These are phyloP conservation scores for Montipora cactus DNA, from an alignment of 64 coral and sea anemone genomes.

Conservation along the genomic window DNA sequence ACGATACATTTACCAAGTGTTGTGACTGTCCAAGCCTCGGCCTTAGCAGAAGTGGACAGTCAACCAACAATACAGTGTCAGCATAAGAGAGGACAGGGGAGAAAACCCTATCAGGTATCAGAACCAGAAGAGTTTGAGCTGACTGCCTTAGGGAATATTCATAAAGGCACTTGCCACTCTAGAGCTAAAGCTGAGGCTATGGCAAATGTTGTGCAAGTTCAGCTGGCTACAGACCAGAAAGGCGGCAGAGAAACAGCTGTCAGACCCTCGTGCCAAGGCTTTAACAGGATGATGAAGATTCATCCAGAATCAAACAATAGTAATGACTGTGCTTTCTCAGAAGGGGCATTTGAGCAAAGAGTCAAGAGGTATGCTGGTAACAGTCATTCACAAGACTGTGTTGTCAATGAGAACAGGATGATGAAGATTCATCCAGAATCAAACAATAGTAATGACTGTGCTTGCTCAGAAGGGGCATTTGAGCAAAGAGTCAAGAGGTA, in stretches of 20 bases:
- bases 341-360: not conserved
- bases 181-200: constrained; percentile 50
- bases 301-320: not conserved
- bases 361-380: constrained; percentile 19
- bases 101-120: not conserved
- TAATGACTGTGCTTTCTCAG: constrained; percentile 6
- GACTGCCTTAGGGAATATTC: constrained; percentile 54
- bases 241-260: not conserved
- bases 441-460: not conserved
- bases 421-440: not conserved
- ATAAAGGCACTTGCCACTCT: constrained; percentile 9
- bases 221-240: constrained; percentile 53
- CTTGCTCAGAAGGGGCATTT: not conserved
- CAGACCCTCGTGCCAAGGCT: not conserved
- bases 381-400: not conserved
- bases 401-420: constrained; percentile 15
- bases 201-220: constrained; percentile 61
- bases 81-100: constrained; percentile 22
- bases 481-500: constrained; percentile 27
- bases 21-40: constrained; percentile 83
- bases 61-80: constrained; percentile 16
- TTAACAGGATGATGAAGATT: constrained; percentile 1
- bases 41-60: constrained; percentile 65
- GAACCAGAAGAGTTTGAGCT: constrained; percentile 49
- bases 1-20: constrained; percentile 83